These are phyloP conservation scores for Artibeus jamaicensis DNA, from an alignment of 2,797 vertebrate species.

Conservation along the genomic window DNA sequence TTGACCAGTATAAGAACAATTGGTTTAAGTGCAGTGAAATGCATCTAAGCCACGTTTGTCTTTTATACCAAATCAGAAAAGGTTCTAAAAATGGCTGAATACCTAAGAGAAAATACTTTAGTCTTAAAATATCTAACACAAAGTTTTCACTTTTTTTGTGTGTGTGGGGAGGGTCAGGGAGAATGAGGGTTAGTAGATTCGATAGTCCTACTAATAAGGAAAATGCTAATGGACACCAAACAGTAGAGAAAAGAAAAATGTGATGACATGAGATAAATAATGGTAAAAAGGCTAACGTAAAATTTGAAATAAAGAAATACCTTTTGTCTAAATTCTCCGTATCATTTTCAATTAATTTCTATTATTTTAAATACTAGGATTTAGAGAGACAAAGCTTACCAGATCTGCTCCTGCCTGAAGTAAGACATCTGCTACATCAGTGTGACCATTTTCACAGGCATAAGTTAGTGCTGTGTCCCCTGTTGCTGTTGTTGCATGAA, in stretches of 20 bases:
- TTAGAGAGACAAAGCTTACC: constrained; percentile 77
- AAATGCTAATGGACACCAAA: background rate
- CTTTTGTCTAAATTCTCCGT: background rate
- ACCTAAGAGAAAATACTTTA: background rate
- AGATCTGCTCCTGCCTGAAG: constrained; percentile 88
- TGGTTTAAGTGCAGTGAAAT: background rate
- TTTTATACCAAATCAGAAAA: background rate
- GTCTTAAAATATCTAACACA: background rate
- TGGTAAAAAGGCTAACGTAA: background rate
- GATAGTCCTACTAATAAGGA: background rate
- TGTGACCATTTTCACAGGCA: constrained; percentile 88
- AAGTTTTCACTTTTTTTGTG: background rate
- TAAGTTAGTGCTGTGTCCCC: constrained; percentile 88
- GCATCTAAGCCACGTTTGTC: background rate
- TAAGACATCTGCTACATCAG: constrained; percentile 88
- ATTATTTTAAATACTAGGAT: background rate
- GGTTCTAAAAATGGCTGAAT: constrained; percentile 23
- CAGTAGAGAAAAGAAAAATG: background rate
- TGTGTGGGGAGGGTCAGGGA: background rate
- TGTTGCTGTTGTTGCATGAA: constrained; percentile 88
- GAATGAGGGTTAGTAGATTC: background rate
- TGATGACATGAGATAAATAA: background rate
- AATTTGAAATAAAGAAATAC: background rate
- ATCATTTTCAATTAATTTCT: background rate
- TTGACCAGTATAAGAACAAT: background rate